Evolutionary conservation across 92 coral and sea anemone species (phyloP).

Genomic region (Actinernus sp.): DNA sequence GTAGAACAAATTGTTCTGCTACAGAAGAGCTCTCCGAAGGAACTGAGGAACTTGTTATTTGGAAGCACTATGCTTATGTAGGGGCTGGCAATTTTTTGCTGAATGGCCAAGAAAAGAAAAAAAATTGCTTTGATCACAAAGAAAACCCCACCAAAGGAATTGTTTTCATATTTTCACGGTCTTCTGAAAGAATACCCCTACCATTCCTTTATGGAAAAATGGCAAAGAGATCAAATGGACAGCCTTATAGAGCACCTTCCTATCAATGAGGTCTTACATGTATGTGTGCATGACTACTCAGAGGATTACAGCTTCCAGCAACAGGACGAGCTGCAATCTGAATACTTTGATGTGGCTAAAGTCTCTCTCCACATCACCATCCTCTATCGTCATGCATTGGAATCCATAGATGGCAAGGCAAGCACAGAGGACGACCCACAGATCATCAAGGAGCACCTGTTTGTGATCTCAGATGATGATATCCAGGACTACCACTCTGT

Average conservation of each 20-base stretch:
- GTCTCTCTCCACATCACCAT: slow-evolving; percentile 60
- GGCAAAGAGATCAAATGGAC: slow-evolving; percentile 60
- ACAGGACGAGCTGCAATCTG: slow-evolving; percentile 66
- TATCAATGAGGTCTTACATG: slow-evolving; percentile 15
- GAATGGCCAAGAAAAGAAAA: slow-evolving; percentile 61
- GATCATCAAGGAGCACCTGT: slow-evolving; percentile 54
- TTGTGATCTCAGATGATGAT: slow-evolving; percentile 56
- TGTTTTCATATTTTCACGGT: slow-evolving; percentile 22
- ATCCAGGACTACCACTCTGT: slow-evolving; percentile 41
- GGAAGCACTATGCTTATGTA: slow-evolving; percentile 46
- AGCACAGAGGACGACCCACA: slow-evolving; percentile 47
- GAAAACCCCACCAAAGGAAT: slow-evolving; percentile 24
- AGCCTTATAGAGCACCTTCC: slow-evolving; percentile 58
- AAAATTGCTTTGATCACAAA: slow-evolving; percentile 42
- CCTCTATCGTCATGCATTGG: slow-evolving; percentile 65
- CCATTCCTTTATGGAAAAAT: slow-evolving; percentile 59
- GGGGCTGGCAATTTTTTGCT: slow-evolving; percentile 52
- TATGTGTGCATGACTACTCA: slow-evolving; percentile 30
- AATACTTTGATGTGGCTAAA: slow-evolving; percentile 49
- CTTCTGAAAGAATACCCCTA: slow-evolving; percentile 49
- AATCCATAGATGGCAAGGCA: slow-evolving; percentile 35
- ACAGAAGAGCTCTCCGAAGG: slow-evolving; percentile 31
- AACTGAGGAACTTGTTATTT: not conserved
- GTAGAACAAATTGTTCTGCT: slow-evolving; percentile 39
- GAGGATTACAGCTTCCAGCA: slow-evolving; percentile 48